These are phyloP conservation scores for Mesorhabditis sp. DNA, from an alignment of 2,888 invertebrate genomes.

Conservation along the genomic window DNA sequence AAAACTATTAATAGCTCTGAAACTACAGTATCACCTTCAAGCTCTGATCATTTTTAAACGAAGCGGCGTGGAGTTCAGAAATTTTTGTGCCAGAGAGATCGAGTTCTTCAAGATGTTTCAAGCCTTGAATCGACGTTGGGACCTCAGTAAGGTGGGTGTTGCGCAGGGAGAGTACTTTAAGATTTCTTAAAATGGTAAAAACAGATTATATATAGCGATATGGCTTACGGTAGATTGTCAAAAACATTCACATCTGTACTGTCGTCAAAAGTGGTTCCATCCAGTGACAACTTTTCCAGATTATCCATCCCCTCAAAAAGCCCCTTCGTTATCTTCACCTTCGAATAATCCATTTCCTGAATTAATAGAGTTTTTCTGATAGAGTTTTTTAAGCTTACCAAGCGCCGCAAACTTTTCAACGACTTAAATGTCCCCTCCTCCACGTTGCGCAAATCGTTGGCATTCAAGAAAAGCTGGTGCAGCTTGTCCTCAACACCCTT, in stretches of 20 bases:
- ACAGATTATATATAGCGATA: background rate
- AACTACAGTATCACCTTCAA: background rate
- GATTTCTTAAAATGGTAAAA: conserved; percentile 32
- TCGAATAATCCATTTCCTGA: background rate
- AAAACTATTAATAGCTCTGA: conserved; percentile 17
- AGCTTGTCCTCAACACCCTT: conserved; percentile 20
- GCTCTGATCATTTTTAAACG: conserved; percentile 15
- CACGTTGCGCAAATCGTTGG: conserved; percentile 20
- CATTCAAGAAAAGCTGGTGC: conserved; percentile 35
- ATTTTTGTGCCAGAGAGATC: conserved; percentile 36
- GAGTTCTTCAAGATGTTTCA: conserved; percentile 25
- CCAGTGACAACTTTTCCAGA: conserved; percentile 39
- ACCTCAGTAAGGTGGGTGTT: conserved; percentile 32
- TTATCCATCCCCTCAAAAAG: conserved; percentile 35
- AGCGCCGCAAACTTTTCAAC: background rate
- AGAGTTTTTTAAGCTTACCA: background rate
- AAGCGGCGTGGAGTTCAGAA: conserved; percentile 25
- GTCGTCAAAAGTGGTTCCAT: conserved; percentile 30
- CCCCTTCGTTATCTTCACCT: conserved; percentile 16
- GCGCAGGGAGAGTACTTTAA: conserved; percentile 34
- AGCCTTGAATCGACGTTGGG: conserved; percentile 32
- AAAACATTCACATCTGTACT: conserved; percentile 35
- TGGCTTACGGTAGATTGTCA: conserved; percentile 38
- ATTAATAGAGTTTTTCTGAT: background rate
- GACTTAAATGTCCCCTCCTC: conserved; percentile 7